Conservation (phyloP, 2,113 vertebrate species). For the Embiotoca jacksoni region DNA sequence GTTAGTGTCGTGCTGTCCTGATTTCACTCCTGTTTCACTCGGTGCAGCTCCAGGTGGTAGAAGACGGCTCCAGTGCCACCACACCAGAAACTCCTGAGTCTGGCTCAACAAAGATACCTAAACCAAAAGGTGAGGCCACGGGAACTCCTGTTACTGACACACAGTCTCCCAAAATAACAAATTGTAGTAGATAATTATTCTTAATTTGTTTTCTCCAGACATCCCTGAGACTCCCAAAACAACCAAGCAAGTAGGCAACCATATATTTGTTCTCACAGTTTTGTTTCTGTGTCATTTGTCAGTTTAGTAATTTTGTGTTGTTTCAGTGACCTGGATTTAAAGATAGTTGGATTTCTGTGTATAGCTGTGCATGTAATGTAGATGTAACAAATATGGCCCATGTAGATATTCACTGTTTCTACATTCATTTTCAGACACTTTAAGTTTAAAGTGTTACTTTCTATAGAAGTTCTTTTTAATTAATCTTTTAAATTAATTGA, state of each 20-base stretch:
- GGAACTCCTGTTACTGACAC: not conserved
- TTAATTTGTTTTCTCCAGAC: slow-evolving; percentile 56
- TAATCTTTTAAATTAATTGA: not conserved
- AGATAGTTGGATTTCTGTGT: too few species aligned
- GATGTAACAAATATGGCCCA: too few species aligned
- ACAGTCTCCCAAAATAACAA: not conserved
- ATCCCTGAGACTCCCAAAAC: slow-evolving; percentile 74
- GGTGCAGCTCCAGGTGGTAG: slow-evolving; percentile 76
- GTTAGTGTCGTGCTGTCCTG: not conserved
- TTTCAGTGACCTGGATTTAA: too few species aligned
- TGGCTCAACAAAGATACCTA: slow-evolving; percentile 45
- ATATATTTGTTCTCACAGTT: not conserved
- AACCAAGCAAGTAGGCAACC: slow-evolving; percentile 70
- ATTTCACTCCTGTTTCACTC: not conserved
- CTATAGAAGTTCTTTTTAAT: too few species aligned
- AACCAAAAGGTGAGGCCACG: slow-evolving; percentile 65
- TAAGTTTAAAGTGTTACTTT: too few species aligned
- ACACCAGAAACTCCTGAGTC: slow-evolving; percentile 77
- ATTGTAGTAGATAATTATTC: not conserved
- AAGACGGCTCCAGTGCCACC: slow-evolving; percentile 65
- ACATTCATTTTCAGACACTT: too few species aligned
- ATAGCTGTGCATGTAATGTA: too few species aligned
- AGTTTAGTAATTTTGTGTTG: not conserved
- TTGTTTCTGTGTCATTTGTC: not conserved
- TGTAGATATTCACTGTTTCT: too few species aligned